phyloP scores from a whole-genome alignment of 2,113 vertebrate genomes.

The Phalacrocorax aristotelis region DNA sequence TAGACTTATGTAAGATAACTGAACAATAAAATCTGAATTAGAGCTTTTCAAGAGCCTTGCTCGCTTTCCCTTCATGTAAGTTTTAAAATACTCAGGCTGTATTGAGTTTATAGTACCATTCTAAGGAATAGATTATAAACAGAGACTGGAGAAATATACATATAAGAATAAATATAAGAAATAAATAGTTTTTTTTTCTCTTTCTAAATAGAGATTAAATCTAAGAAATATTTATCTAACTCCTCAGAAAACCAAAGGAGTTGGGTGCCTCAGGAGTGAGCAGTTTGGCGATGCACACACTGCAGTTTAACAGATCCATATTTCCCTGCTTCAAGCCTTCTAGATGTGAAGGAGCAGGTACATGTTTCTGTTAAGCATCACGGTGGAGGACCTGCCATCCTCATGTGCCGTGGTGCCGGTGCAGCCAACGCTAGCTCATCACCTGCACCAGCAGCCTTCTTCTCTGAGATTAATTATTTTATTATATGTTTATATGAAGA shows the following conservation, averaged over 20 bases:
- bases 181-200: not conserved
- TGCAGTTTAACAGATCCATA: no score
- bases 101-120: not conserved
- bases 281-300: accelerated
- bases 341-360: not conserved
- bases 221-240: not conserved
- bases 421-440: accelerated
- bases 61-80: not conserved
- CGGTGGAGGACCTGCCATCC: accelerated
- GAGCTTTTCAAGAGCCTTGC: not conserved
- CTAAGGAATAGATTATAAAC: not conserved
- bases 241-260: not conserved
- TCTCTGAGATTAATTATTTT: not conserved
- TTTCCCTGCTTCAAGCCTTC: not conserved
- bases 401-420: accelerated
- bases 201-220: not conserved
- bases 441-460: not conserved
- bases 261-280: not conserved
- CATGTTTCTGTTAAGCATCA: not conserved
- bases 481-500: not conserved
- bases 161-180: no score
- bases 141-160: no score
- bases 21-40: not conserved
- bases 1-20: not conserved
- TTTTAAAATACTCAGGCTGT: not conserved